Conservation (phyloP, 2,888 invertebrate genomes). For the Xanthia togata region DNA sequence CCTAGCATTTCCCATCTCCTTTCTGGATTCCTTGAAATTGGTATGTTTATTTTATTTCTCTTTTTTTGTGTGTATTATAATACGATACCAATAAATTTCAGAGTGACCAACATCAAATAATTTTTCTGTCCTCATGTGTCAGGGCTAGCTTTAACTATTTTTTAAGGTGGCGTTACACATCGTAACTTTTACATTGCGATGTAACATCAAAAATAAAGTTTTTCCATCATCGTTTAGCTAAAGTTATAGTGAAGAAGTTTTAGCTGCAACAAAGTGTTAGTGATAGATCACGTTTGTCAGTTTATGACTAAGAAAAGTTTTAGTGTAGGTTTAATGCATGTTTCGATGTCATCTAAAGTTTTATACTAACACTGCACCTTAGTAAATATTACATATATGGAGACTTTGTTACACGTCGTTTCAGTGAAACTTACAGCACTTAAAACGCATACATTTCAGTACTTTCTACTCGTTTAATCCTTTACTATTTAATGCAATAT, state of each 20-base stretch:
- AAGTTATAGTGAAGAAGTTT: conserved; percentile 35
- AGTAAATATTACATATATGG: not conserved
- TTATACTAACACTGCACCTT: conserved; percentile 9
- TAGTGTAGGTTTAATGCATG: conserved; percentile 21
- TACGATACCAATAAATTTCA: not conserved
- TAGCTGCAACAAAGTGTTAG: conserved; percentile 40
- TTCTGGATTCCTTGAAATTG: not conserved
- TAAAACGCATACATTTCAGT: not conserved
- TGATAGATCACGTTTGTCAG: conserved; percentile 47
- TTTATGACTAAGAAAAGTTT: conserved; percentile 44
- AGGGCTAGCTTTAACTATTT: not conserved
- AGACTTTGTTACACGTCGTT: not conserved
- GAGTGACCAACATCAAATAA: not conserved
- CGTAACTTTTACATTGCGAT: not conserved
- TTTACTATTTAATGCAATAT: no score
- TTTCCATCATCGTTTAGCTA: conserved; percentile 15
- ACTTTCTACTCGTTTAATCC: not conserved
- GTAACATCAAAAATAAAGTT: conserved; percentile 4
- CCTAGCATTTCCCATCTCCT: no score
- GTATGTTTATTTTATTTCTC: not conserved
- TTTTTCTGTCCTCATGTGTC: not conserved
- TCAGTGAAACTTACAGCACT: not conserved
- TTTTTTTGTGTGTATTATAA: not conserved
- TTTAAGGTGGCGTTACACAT: no score
- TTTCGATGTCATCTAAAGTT: conserved; percentile 26